Base-by-base conservation (phyloP, 2,797 vertebrate species). In the Schizothorax lantsangensis region DNA sequence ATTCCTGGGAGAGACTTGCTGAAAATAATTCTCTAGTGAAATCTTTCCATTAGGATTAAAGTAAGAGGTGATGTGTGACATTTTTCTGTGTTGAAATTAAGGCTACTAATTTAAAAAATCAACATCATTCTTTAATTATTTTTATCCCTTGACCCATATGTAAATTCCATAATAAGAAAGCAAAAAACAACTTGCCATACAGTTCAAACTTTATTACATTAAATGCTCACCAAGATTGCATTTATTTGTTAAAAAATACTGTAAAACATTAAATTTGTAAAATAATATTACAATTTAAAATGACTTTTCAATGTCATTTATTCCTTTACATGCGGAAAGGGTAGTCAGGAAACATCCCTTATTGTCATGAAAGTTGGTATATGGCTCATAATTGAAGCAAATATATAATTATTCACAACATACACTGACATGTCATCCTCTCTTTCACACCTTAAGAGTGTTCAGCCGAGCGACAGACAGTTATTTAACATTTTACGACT, bases 401-500 rank as follows among this genome's bases (percentile, higher is more conserved):
- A 73, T 59, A 43, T 54, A 38, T 45, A 33, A 83, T 73, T 43
- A 36, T 62, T 17, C 49, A 59, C n/a, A 73, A 66, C 40, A 73
- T 2, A 38, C 57, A 52, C 38, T 74, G 69, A 82, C 33, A 66
- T 66, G 8, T 38, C 45, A 38, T 52, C 40, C 8, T 78, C 14
- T 11, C 21, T 52, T 64, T 38, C 21, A 36, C 82, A 84, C 57
- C 8, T 77, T 62, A 6, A 43, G 30, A 52, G 33, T 71, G 49
- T 21, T 72, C 23, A 26, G 40, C 30, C 5, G 2, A 26, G 72
- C 52, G 57, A 84, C 57, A 77, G 57, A 66, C 43, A 64, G 12
- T 33, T 14, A 11, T 77, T 84, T 84, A 38, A 52, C 57, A 75
- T 38, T 75, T 84, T 52, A 33, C 9, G 19, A 6, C 43, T 84